Evolutionary conservation across 2,797 vertebrate species (phyloP), one percentile per base, ranked within the genome.

Genomic region (Lagorchestes hirsutus): DNA sequence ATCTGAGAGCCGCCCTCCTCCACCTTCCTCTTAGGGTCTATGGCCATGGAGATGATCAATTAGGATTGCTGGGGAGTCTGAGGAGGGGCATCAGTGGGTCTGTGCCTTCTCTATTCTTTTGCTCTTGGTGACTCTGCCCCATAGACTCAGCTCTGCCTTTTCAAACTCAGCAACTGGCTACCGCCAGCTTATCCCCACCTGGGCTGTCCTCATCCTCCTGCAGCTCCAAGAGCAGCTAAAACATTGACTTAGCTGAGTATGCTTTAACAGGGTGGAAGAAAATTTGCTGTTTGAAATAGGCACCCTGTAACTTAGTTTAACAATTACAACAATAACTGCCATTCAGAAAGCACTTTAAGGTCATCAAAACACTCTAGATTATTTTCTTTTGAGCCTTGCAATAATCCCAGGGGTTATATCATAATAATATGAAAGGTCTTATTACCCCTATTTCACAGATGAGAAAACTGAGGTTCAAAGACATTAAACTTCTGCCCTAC

Each of bases 241-340:
- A 52, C 59, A 91, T 12, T 59, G 56, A 9, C 59, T 96, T 87
- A 58, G 92, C 22, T 55, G 57, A 55, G n/a, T 52, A 67, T 50
- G 59, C 6, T 52, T 94, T 40, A 91, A 13, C 56, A 93, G 58
- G 22, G 92, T 6, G 90, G 91, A 97, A 93, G 54, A 22, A 95
- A 96, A 95, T 16, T 56, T 22, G 91, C 87, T 92, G 22, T 40
- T 94, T 74, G 29, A 94, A 97, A 94, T 90, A 92, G 93, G 96
- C 92, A 27, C 29, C 87, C 90, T 92, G 50, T n/a, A 34, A 40
- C 22, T 90, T 95, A 1, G 90, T 29, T 94, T 87, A 55, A 91
- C 91, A 54, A 87, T 93, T 18, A n/a, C n/a, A 40, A 62, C 59
- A 62, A 74, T 40, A 74, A 46, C 40, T 46, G 40, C 11, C 22